Conservation (phyloP, 2,113 vertebrate genomes). For the Meriones unguiculatus region DNA sequence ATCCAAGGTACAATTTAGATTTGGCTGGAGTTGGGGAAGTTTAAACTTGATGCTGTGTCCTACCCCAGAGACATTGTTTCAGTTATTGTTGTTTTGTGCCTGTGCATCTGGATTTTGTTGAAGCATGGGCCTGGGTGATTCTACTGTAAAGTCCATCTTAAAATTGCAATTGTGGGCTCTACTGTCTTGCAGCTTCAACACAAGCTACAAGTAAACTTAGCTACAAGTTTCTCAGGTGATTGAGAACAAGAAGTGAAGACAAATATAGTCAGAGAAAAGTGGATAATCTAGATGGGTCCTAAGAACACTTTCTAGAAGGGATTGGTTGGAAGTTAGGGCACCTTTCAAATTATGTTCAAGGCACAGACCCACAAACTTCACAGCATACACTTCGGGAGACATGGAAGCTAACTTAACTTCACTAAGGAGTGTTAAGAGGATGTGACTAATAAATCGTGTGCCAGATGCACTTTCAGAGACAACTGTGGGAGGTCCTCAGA, state of each 20-base stretch:
- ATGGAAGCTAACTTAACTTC: not conserved
- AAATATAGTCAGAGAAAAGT: not conserved
- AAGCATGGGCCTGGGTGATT: not conserved
- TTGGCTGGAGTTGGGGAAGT: not conserved
- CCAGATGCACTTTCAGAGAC: not conserved
- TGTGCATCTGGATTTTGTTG: not conserved
- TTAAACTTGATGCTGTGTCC: not conserved
- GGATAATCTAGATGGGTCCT: not conserved
- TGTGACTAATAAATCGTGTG: not conserved
- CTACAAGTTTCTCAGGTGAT: not conserved
- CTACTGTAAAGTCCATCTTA: not conserved
- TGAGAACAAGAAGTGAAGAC: not conserved
- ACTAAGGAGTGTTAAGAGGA: not conserved
- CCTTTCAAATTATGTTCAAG: not conserved
- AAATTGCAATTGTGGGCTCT: not conserved
- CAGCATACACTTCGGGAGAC: not conserved
- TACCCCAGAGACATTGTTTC: not conserved
- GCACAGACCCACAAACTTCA: not conserved
- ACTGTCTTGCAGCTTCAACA: not conserved
- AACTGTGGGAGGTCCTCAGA: not conserved
- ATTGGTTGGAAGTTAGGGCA: not conserved
- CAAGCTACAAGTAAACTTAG: not conserved
- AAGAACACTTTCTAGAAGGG: not conserved
- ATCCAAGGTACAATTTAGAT: not conserved
- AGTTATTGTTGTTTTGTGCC: not conserved